A percentile compares a stretch with the other conserved stretches of the same genome.
These are phyloP conservation scores for Microctonus aethiopoides DNA, from an alignment of 2,888 invertebrate genomes.

Conservation along the genomic window DNA sequence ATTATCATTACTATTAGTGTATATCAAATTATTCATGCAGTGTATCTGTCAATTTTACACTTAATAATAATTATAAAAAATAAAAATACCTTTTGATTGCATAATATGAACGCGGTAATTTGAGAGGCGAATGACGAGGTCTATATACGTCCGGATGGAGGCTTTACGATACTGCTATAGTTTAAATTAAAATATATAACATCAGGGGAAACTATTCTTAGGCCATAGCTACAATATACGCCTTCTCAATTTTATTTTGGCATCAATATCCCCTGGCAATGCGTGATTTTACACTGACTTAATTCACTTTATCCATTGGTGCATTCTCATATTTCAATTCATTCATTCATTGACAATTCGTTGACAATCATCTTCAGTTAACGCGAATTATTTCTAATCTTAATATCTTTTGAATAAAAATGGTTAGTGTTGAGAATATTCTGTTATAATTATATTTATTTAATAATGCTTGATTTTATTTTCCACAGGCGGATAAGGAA, in stretches of 20 bases:
- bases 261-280: slow-evolving; percentile 30
- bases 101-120: slow-evolving; percentile 57
- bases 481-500: slow-evolving; percentile 87
- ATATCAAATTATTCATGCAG: too few species aligned
- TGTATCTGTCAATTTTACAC: slow-evolving; percentile 12
- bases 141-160: slow-evolving; percentile 44
- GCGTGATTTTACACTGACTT: neutral
- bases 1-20: too few species aligned
- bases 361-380: slow-evolving; percentile 11
- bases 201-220: slow-evolving; percentile 54
- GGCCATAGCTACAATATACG: slow-evolving; percentile 46
- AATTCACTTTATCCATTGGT: slow-evolving; percentile 7
- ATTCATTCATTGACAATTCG: slow-evolving; percentile 6
- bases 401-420: neutral
- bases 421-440: neutral
- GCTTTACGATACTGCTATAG: slow-evolving; percentile 18
- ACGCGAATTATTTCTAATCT: neutral
- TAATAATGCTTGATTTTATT: neutral
- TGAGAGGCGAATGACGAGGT: slow-evolving; percentile 52
- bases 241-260: slow-evolving; percentile 53
- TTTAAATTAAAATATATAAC: slow-evolving; percentile 24
- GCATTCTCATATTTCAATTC: neutral
- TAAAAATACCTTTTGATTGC: slow-evolving; percentile 43
- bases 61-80: slow-evolving; percentile 11
- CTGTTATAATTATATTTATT: neutral